Percentiles rank a stretch among this genome's conserved stretches.
Conservation (phyloP, 1,140 invertebrate species). For the Thaumetopoea pityocampa region DNA sequence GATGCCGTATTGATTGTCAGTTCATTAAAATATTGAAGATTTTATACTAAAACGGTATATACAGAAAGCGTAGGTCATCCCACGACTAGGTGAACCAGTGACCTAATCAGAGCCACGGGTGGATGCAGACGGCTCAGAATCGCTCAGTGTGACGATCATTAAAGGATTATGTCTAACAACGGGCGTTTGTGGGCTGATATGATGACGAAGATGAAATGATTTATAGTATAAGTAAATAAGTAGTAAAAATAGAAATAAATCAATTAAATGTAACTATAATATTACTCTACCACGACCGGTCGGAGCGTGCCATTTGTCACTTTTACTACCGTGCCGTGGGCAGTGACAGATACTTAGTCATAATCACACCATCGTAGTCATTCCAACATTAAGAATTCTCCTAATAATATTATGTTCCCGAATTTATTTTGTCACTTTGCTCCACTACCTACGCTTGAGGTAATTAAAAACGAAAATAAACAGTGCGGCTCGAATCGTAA, state of each 20-base stretch:
- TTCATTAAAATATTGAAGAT: too few species aligned
- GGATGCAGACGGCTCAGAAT: too few species aligned
- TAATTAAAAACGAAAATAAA: slow-evolving; percentile 76
- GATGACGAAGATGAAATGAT: too few species aligned
- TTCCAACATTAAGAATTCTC: slow-evolving; percentile 29
- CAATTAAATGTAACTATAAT: slow-evolving; percentile 20
- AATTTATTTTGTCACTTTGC: slow-evolving; percentile 63
- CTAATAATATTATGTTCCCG: slow-evolving; percentile 51
- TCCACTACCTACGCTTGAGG: slow-evolving; percentile 60
- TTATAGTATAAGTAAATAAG: too few species aligned
- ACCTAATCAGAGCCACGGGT: too few species aligned
- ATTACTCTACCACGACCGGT: slow-evolving; percentile 20
- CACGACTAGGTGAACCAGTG: too few species aligned
- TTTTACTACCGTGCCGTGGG: slow-evolving; percentile 31
- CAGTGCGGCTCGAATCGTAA: slow-evolving; percentile 71
- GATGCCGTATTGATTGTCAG: too few species aligned
- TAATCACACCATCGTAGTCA: slow-evolving; percentile 27
- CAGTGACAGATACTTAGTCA: slow-evolving; percentile 27
- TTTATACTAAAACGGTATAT: too few species aligned
- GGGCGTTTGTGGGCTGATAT: too few species aligned
- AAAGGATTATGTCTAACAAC: too few species aligned
- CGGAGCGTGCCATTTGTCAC: slow-evolving; percentile 29
- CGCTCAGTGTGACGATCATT: too few species aligned
- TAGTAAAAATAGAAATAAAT: slow-evolving; percentile 19
- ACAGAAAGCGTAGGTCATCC: too few species aligned